Percentiles rank a stretch among this genome's conserved stretches.
Conservation (phyloP, 1,140 invertebrate genomes). For the Polyergus mexicanus region DNA sequence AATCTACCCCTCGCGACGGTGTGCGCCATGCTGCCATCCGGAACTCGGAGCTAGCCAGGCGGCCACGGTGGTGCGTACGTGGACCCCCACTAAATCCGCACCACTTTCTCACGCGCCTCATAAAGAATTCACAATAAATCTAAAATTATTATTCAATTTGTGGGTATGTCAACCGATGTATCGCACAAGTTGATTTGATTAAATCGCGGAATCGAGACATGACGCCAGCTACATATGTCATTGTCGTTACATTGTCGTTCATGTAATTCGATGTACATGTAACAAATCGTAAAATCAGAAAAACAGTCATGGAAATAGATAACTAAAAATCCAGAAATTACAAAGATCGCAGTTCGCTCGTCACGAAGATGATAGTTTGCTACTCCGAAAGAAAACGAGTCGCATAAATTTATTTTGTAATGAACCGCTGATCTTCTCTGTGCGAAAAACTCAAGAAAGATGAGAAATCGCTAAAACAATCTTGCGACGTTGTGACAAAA, state of each 20-base stretch:
- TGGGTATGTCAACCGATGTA: not conserved
- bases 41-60: constrained; percentile 40
- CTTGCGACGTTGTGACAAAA: not conserved
- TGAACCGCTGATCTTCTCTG: constrained; percentile 28
- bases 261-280: not conserved
- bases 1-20: constrained; percentile 73
- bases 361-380: not conserved
- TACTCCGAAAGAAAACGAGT: not conserved
- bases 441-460: not conserved
- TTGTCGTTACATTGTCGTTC: constrained; percentile 28
- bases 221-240: constrained; percentile 24
- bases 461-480: not conserved
- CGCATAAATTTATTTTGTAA: not conserved
- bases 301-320: not conserved
- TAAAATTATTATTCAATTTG: not conserved
- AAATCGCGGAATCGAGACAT: not conserved
- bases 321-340: not conserved
- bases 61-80: constrained; percentile 31
- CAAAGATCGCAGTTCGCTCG: not conserved
- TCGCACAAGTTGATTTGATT: constrained; percentile 35
- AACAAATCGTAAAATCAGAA: not conserved
- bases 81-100: constrained; percentile 32
- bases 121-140: too few relatives aligned
- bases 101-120: not conserved
- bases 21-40: constrained; percentile 74